These are phyloP conservation scores for Tetropium fuscum DNA, from an alignment of 2,888 invertebrate genomes.

Conservation along the genomic window DNA sequence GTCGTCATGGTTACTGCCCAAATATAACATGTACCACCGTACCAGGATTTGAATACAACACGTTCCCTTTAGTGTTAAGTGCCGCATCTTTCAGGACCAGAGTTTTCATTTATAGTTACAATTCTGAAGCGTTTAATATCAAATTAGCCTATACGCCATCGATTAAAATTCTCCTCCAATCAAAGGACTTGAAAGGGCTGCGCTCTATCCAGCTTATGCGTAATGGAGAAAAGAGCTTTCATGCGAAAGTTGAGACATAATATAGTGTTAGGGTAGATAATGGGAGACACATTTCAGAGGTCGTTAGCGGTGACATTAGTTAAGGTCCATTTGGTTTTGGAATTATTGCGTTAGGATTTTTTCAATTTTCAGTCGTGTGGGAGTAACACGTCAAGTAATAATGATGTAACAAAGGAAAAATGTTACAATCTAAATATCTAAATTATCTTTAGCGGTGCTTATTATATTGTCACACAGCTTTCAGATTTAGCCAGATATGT, in stretches of 20 bases:
- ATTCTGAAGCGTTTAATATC: constrained; percentile 62
- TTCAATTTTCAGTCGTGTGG: background rate
- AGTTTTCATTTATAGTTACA: constrained; percentile 51
- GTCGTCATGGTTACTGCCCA: constrained; percentile 63
- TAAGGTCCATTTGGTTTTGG: constrained; percentile 40
- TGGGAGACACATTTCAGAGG: constrained; percentile 33
- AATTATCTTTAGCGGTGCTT: too few species aligned
- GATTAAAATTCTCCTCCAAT: constrained; percentile 49
- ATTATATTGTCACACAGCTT: too few species aligned
- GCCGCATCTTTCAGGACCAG: constrained; percentile 34
- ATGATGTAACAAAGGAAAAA: too few species aligned
- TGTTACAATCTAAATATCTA: too few species aligned
- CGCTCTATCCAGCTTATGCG: background rate
- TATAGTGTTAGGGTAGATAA: constrained; percentile 33
- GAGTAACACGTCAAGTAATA: too few species aligned
- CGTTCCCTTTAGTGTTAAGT: constrained; percentile 20
- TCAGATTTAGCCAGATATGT: too few species aligned
- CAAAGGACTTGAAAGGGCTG: too few species aligned
- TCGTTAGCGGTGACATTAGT: constrained; percentile 51
- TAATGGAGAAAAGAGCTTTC: background rate
- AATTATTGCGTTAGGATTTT: background rate
- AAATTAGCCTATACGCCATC: constrained; percentile 64
- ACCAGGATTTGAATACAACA: constrained; percentile 53
- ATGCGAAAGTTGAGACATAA: constrained; percentile 22
- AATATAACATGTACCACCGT: constrained; percentile 58